Percentiles rank a stretch among this genome's conserved stretches.
Conservation (phyloP, 2,797 vertebrate species). For the Australoheros facetus region DNA sequence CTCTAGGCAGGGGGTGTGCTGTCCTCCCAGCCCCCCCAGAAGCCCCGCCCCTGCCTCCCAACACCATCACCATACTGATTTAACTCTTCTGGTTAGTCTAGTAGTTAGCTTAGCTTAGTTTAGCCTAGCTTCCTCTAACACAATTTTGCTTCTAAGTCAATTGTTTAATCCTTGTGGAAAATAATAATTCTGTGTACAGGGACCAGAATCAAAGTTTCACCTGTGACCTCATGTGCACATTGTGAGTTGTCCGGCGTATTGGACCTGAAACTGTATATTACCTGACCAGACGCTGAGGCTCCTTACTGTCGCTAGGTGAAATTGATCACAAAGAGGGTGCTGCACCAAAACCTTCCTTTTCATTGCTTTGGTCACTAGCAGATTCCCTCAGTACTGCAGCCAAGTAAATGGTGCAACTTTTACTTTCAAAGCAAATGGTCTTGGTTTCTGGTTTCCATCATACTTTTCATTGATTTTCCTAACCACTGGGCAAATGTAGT, state of each 20-base stretch:
- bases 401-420: too few species aligned
- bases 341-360: too few species aligned
- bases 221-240: not conserved
- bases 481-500: too few species aligned
- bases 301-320: too few species aligned
- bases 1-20: too few species aligned
- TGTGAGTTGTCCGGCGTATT: not conserved
- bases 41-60: not conserved
- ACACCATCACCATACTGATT: not conserved
- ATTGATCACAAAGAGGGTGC: too few species aligned
- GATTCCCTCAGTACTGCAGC: too few species aligned
- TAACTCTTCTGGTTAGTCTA: not conserved
- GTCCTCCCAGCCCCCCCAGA: too few species aligned
- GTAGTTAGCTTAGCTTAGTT: not conserved
- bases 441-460: not conserved
- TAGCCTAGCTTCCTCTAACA: not conserved
- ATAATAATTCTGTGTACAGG: not conserved
- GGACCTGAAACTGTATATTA: too few species aligned
- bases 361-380: too few species aligned
- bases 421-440: not conserved
- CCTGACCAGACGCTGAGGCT: too few species aligned
- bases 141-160: too few species aligned
- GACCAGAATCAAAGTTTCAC: not conserved
- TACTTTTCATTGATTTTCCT: not conserved
- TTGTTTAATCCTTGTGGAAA: not conserved